These are phyloP conservation scores for Brienomyrus brachyistius DNA, from an alignment of 2,113 vertebrate genomes.

Conservation along the genomic window DNA sequence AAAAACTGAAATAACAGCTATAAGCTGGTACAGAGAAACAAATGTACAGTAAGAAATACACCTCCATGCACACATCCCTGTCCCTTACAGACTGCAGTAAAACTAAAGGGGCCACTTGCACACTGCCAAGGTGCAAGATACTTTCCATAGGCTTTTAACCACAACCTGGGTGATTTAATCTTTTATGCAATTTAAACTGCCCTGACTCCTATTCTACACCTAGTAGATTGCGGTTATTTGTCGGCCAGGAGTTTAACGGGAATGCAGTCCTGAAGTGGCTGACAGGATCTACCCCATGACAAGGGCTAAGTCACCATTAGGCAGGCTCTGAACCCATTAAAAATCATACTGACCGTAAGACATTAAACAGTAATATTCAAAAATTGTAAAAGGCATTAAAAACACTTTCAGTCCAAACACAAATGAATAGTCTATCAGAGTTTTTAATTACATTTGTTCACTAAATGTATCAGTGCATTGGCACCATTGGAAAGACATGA, in stretches of 20 bases:
- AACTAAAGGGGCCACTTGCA: background rate
- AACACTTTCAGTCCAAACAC: slow-evolving; percentile 4
- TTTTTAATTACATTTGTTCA: background rate
- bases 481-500: slow-evolving; percentile 6
- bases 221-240: background rate
- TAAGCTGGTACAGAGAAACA: background rate
- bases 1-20: background rate
- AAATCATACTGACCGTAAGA: background rate
- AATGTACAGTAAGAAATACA: background rate
- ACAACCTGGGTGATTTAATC: background rate
- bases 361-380: background rate
- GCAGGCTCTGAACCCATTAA: background rate
- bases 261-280: background rate
- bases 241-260: background rate
- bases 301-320: background rate
- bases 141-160: background rate
- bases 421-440: background rate
- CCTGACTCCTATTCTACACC: background rate
- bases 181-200: background rate
- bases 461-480: background rate
- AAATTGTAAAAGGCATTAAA: background rate
- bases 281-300: background rate
- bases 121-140: background rate
- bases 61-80: background rate
- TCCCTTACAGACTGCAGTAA: background rate